These are phyloP conservation scores for Erpornis zantholeuca DNA, from an alignment of 2,113 vertebrate genomes.

Conservation along the genomic window DNA sequence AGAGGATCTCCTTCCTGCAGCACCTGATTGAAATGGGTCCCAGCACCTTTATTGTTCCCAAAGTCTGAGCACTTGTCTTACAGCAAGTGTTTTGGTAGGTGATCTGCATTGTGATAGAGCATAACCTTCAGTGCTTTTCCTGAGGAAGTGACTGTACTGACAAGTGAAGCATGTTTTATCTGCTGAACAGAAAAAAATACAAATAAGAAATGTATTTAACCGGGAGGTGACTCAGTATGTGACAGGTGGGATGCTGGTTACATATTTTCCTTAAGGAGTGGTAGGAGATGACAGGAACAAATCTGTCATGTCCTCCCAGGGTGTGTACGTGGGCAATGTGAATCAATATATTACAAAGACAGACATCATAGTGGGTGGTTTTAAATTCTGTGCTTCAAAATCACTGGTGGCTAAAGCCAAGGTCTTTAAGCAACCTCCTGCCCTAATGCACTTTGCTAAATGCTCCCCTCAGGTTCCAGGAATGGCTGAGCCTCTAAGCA, in stretches of 20 bases:
- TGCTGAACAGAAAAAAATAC: constrained; percentile 9
- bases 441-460: not conserved
- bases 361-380: not conserved
- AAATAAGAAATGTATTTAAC: constrained; percentile 40
- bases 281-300: constrained; percentile 41
- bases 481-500: not conserved
- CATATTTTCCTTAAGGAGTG: constrained; percentile 62
- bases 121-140: constrained; percentile 8
- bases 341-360: constrained; percentile 9
- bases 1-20: not conserved
- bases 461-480: not conserved
- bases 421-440: not conserved
- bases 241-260: constrained; percentile 55
- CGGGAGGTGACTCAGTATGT: constrained; percentile 34
- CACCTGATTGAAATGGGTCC: not conserved
- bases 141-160: constrained; percentile 51
- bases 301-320: constrained; percentile 42
- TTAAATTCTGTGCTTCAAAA: not conserved
- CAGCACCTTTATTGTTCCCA: not conserved
- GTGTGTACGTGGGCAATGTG: constrained; percentile 15
- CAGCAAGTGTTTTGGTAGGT: not conserved
- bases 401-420: not conserved
- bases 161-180: constrained; percentile 38
- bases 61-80: not conserved
- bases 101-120: not conserved